Evolutionary conservation across 2,113 vertebrate genomes (phyloP).

Genomic region (Callaeas wilsoni): DNA sequence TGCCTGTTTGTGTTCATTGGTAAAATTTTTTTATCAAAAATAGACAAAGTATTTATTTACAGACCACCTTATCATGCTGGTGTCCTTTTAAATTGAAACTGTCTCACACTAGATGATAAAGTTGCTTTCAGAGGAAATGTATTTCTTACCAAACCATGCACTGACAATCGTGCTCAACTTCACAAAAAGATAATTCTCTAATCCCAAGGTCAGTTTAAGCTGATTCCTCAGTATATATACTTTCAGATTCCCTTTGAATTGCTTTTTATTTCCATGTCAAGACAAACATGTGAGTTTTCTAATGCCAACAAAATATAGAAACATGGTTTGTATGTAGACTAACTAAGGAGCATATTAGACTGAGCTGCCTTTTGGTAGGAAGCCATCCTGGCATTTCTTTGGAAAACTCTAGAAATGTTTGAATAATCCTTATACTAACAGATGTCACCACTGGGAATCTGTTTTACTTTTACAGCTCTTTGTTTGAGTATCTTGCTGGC

Average conservation of each 20-base stretch:
- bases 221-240: not conserved
- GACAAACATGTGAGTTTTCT: not conserved
- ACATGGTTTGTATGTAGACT: not conserved
- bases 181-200: not conserved
- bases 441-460: slow-evolving; percentile 37
- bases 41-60: not conserved
- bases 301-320: not conserved
- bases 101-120: not conserved
- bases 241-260: not conserved
- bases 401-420: slow-evolving; percentile 27
- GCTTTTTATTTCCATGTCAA: slow-evolving; percentile 3
- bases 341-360: not conserved
- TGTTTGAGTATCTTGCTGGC: slow-evolving; percentile 4
- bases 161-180: not conserved
- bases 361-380: slow-evolving; percentile 10
- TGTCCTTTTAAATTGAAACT: not conserved
- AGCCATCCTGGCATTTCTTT: not conserved
- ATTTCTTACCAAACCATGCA: not conserved
- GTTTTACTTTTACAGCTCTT: slow-evolving; percentile 25
- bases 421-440: slow-evolving; percentile 27
- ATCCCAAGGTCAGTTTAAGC: not conserved
- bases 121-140: not conserved
- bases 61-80: not conserved
- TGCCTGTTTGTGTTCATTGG: not conserved
- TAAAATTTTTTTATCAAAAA: not conserved